Evolutionary conservation across 2,888 invertebrate genomes (phyloP).

Genomic region (Noctuana brunneofusca): DNA sequence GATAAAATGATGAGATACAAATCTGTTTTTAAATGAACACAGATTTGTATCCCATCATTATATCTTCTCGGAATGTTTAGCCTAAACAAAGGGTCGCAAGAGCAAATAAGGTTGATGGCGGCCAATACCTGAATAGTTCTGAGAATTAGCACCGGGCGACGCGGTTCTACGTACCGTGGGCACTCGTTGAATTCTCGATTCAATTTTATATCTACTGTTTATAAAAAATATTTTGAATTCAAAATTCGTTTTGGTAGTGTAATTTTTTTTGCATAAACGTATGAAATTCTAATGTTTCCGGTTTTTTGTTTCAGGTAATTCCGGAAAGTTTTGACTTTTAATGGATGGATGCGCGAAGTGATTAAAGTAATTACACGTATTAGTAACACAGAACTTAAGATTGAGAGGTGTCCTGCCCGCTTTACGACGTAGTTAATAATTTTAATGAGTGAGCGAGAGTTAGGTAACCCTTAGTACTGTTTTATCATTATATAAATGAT

Average conservation of each 20-base stretch:
- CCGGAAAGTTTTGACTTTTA: not conserved
- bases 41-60: conserved; percentile 5
- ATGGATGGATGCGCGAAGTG: not conserved
- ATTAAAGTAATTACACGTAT: too few relatives aligned
- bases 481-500: too few relatives aligned
- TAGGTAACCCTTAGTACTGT: too few relatives aligned
- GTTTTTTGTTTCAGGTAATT: conserved; percentile 1
- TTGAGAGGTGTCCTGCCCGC: too few relatives aligned
- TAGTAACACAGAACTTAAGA: too few relatives aligned
- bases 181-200: conserved; percentile 29
- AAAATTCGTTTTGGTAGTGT: too few relatives aligned
- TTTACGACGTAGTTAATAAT: too few relatives aligned
- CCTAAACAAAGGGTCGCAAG: conserved; percentile 26
- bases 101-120: conserved; percentile 41
- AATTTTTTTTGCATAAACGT: too few relatives aligned
- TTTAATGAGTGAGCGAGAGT: too few relatives aligned
- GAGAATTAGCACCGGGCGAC: conserved; percentile 50
- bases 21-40: not conserved
- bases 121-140: conserved; percentile 53
- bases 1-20: not conserved
- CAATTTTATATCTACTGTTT: too few relatives aligned
- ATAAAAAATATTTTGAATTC: too few relatives aligned
- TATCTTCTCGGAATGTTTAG: conserved; percentile 21
- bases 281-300: not conserved
- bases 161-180: conserved; percentile 35